These are phyloP conservation scores for Drosophila picticornis DNA, from an alignment of 2,888 invertebrate species.

Conservation along the genomic window DNA sequence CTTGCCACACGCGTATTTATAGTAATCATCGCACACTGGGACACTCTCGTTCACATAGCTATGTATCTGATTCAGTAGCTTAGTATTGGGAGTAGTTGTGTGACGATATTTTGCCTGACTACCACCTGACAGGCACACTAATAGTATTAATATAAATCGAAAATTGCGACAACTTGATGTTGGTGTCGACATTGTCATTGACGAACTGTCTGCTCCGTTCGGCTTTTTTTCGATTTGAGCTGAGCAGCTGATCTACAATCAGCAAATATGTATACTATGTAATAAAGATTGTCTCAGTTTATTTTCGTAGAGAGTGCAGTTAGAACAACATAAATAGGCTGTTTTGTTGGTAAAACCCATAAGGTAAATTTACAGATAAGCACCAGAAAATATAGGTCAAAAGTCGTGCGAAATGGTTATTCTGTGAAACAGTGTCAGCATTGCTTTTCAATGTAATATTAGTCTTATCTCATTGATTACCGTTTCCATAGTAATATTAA, in stretches of 20 bases:
- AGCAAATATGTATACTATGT: background rate
- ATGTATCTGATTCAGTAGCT: constrained; percentile 46
- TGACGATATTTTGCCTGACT: background rate
- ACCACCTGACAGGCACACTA: background rate
- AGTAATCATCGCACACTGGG: constrained; percentile 75
- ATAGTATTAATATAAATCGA: background rate
- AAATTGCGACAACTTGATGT: constrained; percentile 2
- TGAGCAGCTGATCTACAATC: constrained; percentile 17
- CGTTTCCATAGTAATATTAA: background rate
- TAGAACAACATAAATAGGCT: background rate
- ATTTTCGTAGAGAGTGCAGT: background rate
- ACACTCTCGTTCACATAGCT: constrained; percentile 51
- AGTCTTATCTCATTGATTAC: background rate
- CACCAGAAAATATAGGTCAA: background rate
- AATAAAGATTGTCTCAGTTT: background rate
- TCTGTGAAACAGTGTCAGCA: background rate
- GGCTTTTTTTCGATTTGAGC: background rate
- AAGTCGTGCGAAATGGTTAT: background rate
- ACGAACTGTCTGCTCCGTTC: constrained; percentile 13
- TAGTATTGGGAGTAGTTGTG: constrained; percentile 14
- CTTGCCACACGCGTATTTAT: constrained; percentile 77
- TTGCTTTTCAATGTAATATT: background rate
- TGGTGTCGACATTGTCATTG: constrained; percentile 14
- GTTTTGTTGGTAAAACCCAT: background rate
- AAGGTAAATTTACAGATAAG: background rate